These are phyloP conservation scores for Drosophila ercepeae DNA, from an alignment of 1,140 invertebrate genomes.

Conservation along the genomic window DNA sequence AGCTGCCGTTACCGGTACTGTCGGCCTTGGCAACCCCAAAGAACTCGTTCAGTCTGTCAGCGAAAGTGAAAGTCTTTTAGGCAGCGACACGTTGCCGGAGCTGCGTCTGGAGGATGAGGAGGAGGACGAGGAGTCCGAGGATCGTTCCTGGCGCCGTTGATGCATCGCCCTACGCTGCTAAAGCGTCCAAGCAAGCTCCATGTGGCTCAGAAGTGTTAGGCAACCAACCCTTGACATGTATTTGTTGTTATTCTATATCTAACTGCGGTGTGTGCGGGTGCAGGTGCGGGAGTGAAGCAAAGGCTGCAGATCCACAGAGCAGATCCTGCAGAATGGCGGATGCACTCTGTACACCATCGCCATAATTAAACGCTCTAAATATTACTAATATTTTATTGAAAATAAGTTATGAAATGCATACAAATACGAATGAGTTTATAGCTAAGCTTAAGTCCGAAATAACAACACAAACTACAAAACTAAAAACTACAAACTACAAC, in stretches of 20 bases:
- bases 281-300: neutral
- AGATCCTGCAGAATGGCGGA: too few species aligned
- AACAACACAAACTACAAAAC: constrained; percentile 35
- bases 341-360: constrained; percentile 7
- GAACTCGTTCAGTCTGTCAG: constrained; percentile 65
- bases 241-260: constrained; percentile 78
- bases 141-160: constrained; percentile 84
- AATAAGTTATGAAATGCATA: constrained; percentile 69
- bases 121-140: constrained; percentile 82
- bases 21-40: constrained; percentile 51
- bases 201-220: constrained; percentile 58
- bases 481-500: too few species aligned
- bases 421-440: constrained; percentile 59
- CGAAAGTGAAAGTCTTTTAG: constrained; percentile 69
- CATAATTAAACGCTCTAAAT: constrained; percentile 70
- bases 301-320: constrained; percentile 8
- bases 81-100: constrained; percentile 74
- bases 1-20: constrained; percentile 8
- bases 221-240: constrained; percentile 60
- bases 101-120: constrained; percentile 82
- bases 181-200: constrained; percentile 36
- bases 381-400: constrained; percentile 78
- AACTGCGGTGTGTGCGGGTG: constrained; percentile 30
- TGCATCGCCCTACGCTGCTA: constrained; percentile 52
- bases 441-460: constrained; percentile 49